Conservation (phyloP, 2,113 vertebrate species). For the Nothobranchius furzeri region DNA sequence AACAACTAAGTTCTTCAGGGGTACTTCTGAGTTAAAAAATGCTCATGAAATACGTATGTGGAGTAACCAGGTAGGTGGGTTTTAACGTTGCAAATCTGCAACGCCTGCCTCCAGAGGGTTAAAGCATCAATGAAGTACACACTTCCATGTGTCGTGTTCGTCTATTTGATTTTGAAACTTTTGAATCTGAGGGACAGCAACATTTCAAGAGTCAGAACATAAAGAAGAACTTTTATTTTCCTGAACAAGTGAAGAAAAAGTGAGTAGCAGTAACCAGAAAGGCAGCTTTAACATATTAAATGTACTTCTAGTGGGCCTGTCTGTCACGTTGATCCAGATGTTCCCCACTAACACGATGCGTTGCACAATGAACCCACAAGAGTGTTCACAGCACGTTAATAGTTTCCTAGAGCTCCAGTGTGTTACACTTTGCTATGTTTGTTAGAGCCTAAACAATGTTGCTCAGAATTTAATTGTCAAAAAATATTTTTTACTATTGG, state of each 20-base stretch:
- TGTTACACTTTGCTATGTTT: not conserved
- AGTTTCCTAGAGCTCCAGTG: too few relatives aligned
- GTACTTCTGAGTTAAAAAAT: too few relatives aligned
- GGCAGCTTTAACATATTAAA: not conserved
- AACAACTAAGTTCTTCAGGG: too few relatives aligned
- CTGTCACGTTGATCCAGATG: not conserved
- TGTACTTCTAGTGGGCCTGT: not conserved
- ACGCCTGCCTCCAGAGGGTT: too few relatives aligned
- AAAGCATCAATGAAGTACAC: not conserved
- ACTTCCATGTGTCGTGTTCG: not conserved
- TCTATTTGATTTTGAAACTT: not conserved
- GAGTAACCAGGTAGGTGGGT: too few relatives aligned
- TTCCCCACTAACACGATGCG: not conserved
- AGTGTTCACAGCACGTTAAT: not conserved
- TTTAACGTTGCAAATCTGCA: too few relatives aligned
- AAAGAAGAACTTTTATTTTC: not conserved
- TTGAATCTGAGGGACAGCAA: not conserved
- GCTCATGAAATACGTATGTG: too few relatives aligned
- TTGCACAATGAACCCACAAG: not conserved
- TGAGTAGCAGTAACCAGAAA: too few relatives aligned
- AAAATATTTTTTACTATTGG: too few relatives aligned
- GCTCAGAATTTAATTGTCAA: not conserved
- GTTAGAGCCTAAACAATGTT: not conserved
- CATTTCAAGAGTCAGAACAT: not conserved
- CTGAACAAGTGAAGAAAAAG: not conserved